A percentile compares a stretch with the other conserved stretches of the same genome.
These are phyloP conservation scores for Lasioglossum lativentre DNA, from an alignment of 2,888 invertebrate genomes.

Conservation along the genomic window DNA sequence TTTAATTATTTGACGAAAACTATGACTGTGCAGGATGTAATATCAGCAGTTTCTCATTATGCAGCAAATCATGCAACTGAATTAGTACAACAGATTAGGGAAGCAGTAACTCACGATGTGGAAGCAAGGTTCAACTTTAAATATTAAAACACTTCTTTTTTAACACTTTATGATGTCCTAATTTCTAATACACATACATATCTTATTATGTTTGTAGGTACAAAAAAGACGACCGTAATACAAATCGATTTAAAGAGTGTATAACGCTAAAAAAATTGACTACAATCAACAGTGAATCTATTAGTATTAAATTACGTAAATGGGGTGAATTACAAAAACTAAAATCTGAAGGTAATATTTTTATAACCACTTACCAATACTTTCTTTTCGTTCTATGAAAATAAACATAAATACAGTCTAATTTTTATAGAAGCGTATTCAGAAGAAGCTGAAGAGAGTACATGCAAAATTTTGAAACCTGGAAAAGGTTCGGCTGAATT, in stretches of 20 bases:
- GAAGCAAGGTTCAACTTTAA: constrained; percentile 85
- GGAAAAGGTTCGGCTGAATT: constrained; percentile 84
- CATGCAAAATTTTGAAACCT: constrained; percentile 72
- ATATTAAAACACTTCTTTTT: constrained; percentile 16
- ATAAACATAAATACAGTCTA: not conserved
- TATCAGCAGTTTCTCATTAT: constrained; percentile 89
- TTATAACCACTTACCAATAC: not conserved
- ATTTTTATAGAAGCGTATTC: constrained; percentile 57
- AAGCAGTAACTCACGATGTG: constrained; percentile 88
- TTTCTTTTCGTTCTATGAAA: not conserved
- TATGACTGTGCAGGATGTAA: constrained; percentile 87
- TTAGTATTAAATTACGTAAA: constrained; percentile 79
- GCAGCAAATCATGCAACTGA: constrained; percentile 89
- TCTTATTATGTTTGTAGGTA: constrained; percentile 69
- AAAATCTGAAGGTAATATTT: constrained; percentile 71
- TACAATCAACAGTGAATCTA: constrained; percentile 81
- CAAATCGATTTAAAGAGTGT: constrained; percentile 80
- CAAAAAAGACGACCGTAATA: constrained; percentile 74
- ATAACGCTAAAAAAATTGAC: constrained; percentile 82
- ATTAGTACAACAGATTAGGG: constrained; percentile 90
- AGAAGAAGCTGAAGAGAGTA: constrained; percentile 63
- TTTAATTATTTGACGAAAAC: constrained; percentile 89
- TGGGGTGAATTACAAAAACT: constrained; percentile 71
- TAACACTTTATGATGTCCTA: not conserved
- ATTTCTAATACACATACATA: not conserved